phyloP scores from a whole-genome alignment of 1,140 invertebrate species.

The Littorina saxatilis region DNA sequence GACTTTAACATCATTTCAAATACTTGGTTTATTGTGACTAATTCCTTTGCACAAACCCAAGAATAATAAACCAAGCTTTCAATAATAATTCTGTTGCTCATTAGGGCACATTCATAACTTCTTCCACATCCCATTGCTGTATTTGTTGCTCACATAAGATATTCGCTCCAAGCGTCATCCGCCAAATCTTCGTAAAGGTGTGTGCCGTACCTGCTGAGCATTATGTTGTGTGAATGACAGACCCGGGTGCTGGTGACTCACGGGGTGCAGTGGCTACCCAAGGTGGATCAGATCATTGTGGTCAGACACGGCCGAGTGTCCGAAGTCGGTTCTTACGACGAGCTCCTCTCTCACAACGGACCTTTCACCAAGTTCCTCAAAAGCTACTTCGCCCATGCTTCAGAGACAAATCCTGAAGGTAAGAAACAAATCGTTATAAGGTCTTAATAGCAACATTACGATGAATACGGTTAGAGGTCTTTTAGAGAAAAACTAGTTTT shows the following conservation, averaged over 20 bases:
- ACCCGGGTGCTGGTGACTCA: conserved; percentile 71
- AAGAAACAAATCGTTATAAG: conserved; percentile 28
- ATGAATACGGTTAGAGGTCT: neutral
- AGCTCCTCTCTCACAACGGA: conserved; percentile 70
- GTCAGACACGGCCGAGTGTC: conserved; percentile 71
- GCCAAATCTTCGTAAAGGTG: no score
- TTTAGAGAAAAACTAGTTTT: neutral
- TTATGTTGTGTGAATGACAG: no score
- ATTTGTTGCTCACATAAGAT: no score
- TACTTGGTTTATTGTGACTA: neutral
- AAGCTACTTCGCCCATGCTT: conserved; percentile 55
- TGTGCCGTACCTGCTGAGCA: no score
- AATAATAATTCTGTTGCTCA: no score
- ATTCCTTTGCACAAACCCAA: no score
- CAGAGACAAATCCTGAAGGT: conserved; percentile 60
- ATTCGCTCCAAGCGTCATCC: no score
- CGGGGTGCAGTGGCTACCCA: conserved; percentile 74
- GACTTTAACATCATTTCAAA: neutral
- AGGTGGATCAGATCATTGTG: conserved; percentile 80
- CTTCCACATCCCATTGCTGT: no score
- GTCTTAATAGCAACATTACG: neutral
- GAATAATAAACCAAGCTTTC: no score
- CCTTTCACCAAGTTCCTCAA: conserved; percentile 72
- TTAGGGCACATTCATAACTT: no score
- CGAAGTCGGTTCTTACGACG: conserved; percentile 72